These are phyloP conservation scores for Macaria notata DNA, from an alignment of 2,888 invertebrate species.

Conservation along the genomic window DNA sequence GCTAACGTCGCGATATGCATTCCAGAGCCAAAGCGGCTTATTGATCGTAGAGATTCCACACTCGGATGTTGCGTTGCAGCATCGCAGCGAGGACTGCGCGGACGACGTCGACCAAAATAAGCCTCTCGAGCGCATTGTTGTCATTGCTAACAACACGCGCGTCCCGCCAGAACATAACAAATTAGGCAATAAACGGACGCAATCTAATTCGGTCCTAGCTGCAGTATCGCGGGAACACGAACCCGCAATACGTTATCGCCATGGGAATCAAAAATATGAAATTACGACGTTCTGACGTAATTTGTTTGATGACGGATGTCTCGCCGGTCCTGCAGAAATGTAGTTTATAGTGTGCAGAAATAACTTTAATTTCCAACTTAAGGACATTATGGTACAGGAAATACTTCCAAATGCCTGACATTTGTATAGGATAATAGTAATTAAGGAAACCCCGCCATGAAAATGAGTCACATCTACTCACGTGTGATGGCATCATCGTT, in stretches of 20 bases:
- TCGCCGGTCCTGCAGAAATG: constrained; percentile 15
- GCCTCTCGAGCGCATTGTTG: constrained; percentile 13
- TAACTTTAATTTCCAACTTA: constrained; percentile 5
- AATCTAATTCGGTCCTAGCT: constrained; percentile 21
- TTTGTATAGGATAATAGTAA: no score
- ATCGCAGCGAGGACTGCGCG: neutral
- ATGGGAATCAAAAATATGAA: constrained; percentile 25
- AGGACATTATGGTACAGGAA: no score
- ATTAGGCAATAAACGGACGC: constrained; percentile 18
- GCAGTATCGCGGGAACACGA: constrained; percentile 8
- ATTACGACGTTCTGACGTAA: constrained; percentile 41
- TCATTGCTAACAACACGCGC: constrained; percentile 6
- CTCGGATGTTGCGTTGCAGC: neutral
- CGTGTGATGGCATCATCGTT: constrained; percentile 55
- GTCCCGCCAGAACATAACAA: constrained; percentile 15
- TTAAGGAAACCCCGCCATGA: constrained; percentile 1
- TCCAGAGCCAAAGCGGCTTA: no score
- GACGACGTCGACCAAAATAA: constrained; percentile 18
- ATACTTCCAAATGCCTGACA: no score
- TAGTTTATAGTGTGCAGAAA: constrained; percentile 23
- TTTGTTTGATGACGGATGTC: constrained; percentile 33
- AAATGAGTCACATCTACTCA: constrained; percentile 44
- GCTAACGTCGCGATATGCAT: no score
- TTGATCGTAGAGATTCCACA: no score
- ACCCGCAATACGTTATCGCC: neutral